phyloP scores from a whole-genome alignment of 2,113 vertebrate genomes.

The Phalacrocorax carbo region DNA sequence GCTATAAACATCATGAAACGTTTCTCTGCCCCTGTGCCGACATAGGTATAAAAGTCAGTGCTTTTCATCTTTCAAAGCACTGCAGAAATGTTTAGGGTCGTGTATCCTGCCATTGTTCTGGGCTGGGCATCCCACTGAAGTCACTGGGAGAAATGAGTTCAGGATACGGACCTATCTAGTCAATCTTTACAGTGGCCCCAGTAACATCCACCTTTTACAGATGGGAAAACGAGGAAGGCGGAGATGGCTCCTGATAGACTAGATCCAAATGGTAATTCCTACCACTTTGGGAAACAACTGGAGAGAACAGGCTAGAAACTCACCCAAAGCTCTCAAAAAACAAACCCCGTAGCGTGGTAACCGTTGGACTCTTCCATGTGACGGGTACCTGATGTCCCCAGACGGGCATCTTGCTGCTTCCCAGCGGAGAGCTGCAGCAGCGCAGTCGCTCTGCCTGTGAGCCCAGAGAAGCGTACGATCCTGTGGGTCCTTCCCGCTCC shows the following conservation, averaged over 20 bases:
- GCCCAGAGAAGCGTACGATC: not conserved
- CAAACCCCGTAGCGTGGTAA: fast-evolving
- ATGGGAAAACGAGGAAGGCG: not conserved
- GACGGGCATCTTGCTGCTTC: not conserved
- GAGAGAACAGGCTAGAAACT: not conserved
- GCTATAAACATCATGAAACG: slow-evolving; percentile 27
- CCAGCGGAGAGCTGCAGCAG: not conserved
- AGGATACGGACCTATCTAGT: slow-evolving; percentile 56
- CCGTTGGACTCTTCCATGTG: not conserved
- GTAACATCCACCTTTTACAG: not conserved
- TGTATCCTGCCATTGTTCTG: slow-evolving; percentile 70
- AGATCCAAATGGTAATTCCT: not conserved
- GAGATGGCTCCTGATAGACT: slow-evolving; percentile 21
- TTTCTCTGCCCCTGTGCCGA: not conserved
- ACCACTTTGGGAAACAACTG: not conserved
- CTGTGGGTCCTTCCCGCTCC: not conserved
- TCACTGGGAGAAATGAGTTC: slow-evolving; percentile 58
- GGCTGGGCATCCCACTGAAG: slow-evolving; percentile 61
- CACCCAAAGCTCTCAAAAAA: not conserved
- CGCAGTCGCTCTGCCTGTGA: fast-evolving
- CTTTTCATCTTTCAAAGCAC: slow-evolving; percentile 41
- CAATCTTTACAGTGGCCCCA: slow-evolving; percentile 28
- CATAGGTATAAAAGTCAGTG: not conserved
- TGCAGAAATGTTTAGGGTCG: slow-evolving; percentile 35
- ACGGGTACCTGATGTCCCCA: not conserved